Evolutionary conservation across 2,797 vertebrate species (phyloP).

Genomic region (Lates japonicus): DNA sequence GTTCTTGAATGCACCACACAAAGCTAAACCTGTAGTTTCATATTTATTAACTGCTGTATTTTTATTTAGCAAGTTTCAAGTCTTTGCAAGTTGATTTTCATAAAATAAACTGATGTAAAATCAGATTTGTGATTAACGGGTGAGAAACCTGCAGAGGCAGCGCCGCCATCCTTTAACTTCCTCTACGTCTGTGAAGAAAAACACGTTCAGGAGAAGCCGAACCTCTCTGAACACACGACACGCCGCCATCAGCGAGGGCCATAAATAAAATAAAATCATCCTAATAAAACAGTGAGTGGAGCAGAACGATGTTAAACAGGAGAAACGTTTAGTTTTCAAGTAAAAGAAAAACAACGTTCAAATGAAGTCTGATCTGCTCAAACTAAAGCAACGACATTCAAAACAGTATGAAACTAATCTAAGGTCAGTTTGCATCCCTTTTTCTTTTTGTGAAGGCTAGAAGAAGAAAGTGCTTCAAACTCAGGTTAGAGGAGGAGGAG

Average conservation of each 20-base stretch:
- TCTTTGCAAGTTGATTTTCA: conserved; percentile 8
- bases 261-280: conserved; percentile 20
- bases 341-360: conserved; percentile 35
- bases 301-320: not conserved
- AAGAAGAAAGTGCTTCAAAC: conserved; percentile 68
- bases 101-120: conserved; percentile 15
- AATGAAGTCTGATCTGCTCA: conserved; percentile 2
- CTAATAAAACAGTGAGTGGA: not conserved
- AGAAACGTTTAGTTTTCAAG: conserved; percentile 32
- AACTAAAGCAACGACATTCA: conserved; percentile 22
- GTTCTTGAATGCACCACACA: no score
- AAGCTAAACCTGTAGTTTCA: no score
- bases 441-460: conserved; percentile 38
- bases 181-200: not conserved
- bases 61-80: not conserved
- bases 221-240: conserved; percentile 30
- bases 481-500: not conserved
- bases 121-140: not conserved
- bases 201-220: conserved; percentile 13
- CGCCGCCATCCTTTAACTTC: not conserved
- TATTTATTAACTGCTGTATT: no score
- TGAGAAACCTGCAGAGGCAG: not conserved
- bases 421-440: conserved; percentile 68
- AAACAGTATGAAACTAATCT: conserved; percentile 8
- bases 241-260: not conserved